Percentiles rank a stretch among this genome's conserved stretches.
phyloP scores from a whole-genome alignment of 2,888 invertebrate genomes.

The Ecdyonurus torrentis region DNA sequence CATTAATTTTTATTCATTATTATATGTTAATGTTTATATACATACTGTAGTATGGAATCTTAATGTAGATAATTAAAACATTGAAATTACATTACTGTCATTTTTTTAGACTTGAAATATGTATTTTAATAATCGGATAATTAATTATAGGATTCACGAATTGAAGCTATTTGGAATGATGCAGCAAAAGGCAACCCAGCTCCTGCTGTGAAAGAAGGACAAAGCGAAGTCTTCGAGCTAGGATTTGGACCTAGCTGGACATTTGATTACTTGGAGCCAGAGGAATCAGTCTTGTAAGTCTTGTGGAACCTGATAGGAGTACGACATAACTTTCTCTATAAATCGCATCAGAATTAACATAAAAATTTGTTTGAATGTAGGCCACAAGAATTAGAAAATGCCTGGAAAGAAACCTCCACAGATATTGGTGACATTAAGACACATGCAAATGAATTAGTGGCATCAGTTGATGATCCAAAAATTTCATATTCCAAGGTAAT shows the following conservation, averaged over 20 bases:
- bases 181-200: conserved; percentile 24
- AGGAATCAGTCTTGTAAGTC: conserved; percentile 19
- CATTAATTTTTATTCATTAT: too few relatives aligned
- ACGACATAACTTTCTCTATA: background rate
- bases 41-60: too few relatives aligned
- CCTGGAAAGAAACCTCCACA: conserved; percentile 11
- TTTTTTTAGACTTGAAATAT: too few relatives aligned
- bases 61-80: too few relatives aligned
- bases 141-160: conserved; percentile 25
- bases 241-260: conserved; percentile 42
- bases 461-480: conserved; percentile 44
- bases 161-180: conserved; percentile 29
- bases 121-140: too few relatives aligned
- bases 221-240: conserved; percentile 24
- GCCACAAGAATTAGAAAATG: background rate
- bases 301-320: conserved; percentile 12
- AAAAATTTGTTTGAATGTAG: background rate
- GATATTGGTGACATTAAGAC: conserved; percentile 17
- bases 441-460: conserved; percentile 39
- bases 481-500: conserved; percentile 48
- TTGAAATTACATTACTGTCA: too few relatives aligned
- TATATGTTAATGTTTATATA: too few relatives aligned
- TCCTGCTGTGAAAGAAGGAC: conserved; percentile 10
- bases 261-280: conserved; percentile 36
- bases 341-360: too few relatives aligned